phyloP scores from a whole-genome alignment of 2,888 invertebrate species.

The Melinaea marsaeus region DNA sequence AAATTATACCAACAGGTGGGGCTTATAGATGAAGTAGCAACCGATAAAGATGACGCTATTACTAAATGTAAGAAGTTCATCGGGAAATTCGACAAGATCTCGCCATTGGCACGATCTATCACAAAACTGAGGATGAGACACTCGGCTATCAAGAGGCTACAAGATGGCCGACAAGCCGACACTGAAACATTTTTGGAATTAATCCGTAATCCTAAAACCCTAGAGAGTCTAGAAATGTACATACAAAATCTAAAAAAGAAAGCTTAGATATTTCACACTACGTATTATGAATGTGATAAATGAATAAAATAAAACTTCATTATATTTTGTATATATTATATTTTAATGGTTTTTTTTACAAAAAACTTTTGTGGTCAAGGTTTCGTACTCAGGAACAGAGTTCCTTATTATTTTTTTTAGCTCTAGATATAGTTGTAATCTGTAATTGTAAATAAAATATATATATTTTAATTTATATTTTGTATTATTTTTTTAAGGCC shows the following conservation, averaged over 20 bases:
- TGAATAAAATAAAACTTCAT: too few relatives aligned
- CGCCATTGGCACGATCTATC: constrained; percentile 76
- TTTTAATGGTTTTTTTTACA: too few relatives aligned
- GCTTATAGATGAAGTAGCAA: constrained; percentile 85
- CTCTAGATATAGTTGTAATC: too few relatives aligned
- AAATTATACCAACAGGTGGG: constrained; percentile 70
- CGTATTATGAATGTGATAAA: too few relatives aligned
- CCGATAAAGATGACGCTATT: constrained; percentile 82
- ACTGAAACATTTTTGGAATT: constrained; percentile 79
- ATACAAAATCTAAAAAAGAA: constrained; percentile 83
- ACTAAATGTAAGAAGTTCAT: constrained; percentile 82
- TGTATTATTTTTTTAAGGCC: too few relatives aligned
- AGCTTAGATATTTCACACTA: constrained; percentile 31
- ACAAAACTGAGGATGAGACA: constrained; percentile 78
- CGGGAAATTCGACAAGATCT: constrained; percentile 80
- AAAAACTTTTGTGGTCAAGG: too few relatives aligned
- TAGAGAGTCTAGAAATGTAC: constrained; percentile 84
- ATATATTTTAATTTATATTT: too few relatives aligned
- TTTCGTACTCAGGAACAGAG: too few relatives aligned
- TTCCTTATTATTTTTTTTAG: too few relatives aligned
- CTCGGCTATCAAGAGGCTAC: constrained; percentile 70
- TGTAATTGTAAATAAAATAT: too few relatives aligned
- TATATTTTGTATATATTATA: too few relatives aligned
- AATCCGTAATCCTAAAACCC: constrained; percentile 81
- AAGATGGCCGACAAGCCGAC: constrained; percentile 80